phyloP scores from a whole-genome alignment of 2,888 invertebrate species.

The Thalpophila matura region DNA sequence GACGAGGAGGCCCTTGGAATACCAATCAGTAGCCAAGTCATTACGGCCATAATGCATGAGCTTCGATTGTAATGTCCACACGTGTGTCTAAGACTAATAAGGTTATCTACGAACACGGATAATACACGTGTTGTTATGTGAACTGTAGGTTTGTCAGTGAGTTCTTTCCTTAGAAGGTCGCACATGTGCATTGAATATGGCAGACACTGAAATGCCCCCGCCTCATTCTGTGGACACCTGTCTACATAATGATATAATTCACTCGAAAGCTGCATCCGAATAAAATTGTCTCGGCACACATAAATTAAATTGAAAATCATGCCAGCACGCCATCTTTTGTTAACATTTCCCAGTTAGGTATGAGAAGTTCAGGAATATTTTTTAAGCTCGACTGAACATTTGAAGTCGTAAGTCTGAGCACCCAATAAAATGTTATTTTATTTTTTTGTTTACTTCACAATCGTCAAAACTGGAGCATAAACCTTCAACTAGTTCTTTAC shows the following conservation, averaged over 20 bases:
- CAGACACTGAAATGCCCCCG: conserved; percentile 31
- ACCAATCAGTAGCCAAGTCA: conserved; percentile 62
- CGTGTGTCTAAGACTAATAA: conserved; percentile 41
- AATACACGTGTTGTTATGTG: conserved; percentile 44
- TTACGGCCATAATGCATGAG: conserved; percentile 56
- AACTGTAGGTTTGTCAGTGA: conserved; percentile 9
- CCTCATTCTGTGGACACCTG: conserved; percentile 58
- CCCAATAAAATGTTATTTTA: conserved; percentile 42
- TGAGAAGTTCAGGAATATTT: conserved; percentile 38
- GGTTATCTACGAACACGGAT: conserved; percentile 24
- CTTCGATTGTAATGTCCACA: conserved; percentile 47
- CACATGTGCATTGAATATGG: conserved; percentile 41
- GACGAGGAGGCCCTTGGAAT: conserved; percentile 65
- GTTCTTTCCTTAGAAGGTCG: conserved; percentile 42
- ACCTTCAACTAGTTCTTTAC: conserved; percentile 15
- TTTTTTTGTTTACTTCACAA: conserved; percentile 37
- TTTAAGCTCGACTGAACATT: conserved; percentile 17
- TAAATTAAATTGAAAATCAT: conserved; percentile 23
- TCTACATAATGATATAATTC: conserved; percentile 56
- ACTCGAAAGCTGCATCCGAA: conserved; percentile 44
- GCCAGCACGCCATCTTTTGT: conserved; percentile 26
- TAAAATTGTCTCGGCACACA: conserved; percentile 14
- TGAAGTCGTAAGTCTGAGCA: conserved; percentile 21
- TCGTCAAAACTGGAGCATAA: conserved; percentile 22
- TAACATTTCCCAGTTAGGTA: conserved; percentile 22